Evolutionary conservation across 2,113 vertebrate species (phyloP).

Genomic region (Bufo bufo): DNA sequence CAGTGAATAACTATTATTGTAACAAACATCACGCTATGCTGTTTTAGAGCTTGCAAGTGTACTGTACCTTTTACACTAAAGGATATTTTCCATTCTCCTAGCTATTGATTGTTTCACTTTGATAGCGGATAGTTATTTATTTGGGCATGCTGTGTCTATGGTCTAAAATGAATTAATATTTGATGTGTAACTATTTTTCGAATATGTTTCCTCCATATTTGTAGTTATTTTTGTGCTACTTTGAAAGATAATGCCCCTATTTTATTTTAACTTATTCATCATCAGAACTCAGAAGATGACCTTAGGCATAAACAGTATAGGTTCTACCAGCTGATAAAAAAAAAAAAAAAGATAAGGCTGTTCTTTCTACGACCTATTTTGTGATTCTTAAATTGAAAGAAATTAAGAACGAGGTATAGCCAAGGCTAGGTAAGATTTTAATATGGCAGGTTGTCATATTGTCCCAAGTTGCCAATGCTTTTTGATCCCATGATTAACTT

Average conservation of each 20-base stretch:
- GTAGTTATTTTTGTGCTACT: neutral
- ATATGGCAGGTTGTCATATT: too few relatives aligned
- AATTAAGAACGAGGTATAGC: too few relatives aligned
- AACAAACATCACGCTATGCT: neutral
- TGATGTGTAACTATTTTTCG: neutral
- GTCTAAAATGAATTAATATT: neutral
- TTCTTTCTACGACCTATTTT: too few relatives aligned
- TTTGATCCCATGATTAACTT: too few relatives aligned
- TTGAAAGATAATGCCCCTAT: neutral
- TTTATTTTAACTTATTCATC: neutral
- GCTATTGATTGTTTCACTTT: neutral
- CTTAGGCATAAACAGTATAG: neutral
- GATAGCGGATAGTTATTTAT: neutral
- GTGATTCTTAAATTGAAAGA: too few relatives aligned
- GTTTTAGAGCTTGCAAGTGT: neutral
- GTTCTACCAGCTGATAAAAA: too few relatives aligned
- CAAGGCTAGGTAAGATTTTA: too few relatives aligned
- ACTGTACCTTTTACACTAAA: neutral
- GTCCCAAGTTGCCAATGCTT: too few relatives aligned
- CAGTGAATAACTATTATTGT: conserved; percentile 2
- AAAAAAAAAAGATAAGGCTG: too few relatives aligned
- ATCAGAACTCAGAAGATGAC: neutral
- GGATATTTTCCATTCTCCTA: neutral
- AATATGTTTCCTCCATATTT: neutral
- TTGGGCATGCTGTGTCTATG: neutral